Conservation (phyloP, 2,797 vertebrate genomes). For the Peromyscus eremicus region DNA sequence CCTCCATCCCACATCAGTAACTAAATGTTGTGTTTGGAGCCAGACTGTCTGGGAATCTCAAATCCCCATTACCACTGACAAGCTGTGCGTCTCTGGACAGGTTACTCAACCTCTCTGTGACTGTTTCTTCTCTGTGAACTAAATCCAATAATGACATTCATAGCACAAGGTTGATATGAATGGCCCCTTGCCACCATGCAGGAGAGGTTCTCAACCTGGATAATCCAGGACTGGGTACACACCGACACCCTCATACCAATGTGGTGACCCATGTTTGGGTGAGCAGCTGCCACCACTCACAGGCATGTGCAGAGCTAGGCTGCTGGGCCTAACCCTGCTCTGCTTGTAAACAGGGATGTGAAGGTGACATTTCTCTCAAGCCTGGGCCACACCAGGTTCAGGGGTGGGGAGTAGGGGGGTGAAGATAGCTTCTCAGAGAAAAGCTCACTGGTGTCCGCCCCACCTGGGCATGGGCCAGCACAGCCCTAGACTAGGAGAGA, state of each 20-base stretch:
- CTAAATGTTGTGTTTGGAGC: not conserved
- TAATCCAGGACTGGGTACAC: too few species aligned
- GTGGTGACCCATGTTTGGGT: not conserved
- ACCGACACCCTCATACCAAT: not conserved
- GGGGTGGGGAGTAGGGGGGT: not conserved
- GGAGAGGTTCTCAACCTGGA: not conserved
- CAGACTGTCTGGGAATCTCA: not conserved
- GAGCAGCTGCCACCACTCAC: not conserved
- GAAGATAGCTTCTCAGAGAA: not conserved
- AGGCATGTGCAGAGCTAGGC: not conserved
- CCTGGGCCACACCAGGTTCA: not conserved
- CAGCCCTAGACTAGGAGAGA: not conserved
- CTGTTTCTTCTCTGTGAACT: not conserved
- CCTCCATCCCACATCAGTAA: not conserved
- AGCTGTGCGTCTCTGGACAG: not conserved
- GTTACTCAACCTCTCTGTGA: not conserved
- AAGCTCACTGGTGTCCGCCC: not conserved
- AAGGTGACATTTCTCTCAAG: not conserved
- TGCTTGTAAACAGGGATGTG: not conserved
- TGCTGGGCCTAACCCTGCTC: not conserved
- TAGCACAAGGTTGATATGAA: not conserved
- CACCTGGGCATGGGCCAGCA: not conserved
- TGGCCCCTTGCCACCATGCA: not conserved
- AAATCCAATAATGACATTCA: not conserved
- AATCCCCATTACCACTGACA: not conserved